These are phyloP conservation scores for Stylophora pistillata DNA, from an alignment of 64 coral and sea anemone species.

Conservation along the genomic window DNA sequence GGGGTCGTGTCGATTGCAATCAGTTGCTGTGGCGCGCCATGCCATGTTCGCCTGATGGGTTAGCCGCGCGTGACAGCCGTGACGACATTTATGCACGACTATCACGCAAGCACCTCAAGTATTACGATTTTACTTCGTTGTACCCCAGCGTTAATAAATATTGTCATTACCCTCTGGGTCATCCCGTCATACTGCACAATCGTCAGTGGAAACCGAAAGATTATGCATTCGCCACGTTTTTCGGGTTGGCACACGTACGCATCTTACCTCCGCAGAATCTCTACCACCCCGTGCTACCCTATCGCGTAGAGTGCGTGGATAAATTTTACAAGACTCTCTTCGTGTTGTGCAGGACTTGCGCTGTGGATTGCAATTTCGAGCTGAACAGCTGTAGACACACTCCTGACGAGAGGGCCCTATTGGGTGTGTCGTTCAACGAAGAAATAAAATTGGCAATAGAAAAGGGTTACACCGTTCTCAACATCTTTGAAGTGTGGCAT, in stretches of 20 bases:
- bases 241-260: background rate
- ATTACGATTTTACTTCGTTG: background rate
- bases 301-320: background rate
- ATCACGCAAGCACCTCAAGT: too few relatives aligned
- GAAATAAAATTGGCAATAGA: background rate
- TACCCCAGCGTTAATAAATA: conserved; percentile 24
- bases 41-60: too few relatives aligned
- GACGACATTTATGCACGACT: background rate
- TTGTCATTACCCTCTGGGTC: background rate
- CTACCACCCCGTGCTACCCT: conserved; percentile 21
- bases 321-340: background rate
- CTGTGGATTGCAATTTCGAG: background rate
- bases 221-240: background rate
- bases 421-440: background rate
- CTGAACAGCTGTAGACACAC: background rate
- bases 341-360: background rate
- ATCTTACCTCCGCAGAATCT: conserved; percentile 8
- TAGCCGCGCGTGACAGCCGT: background rate
- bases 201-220: background rate
- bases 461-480: background rate
- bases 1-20: conserved; percentile 38
- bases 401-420: background rate
- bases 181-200: background rate
- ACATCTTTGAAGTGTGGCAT: background rate
- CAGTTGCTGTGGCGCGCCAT: background rate